Evolutionary conservation across 1,140 invertebrate species (phyloP).

Genomic region (Philotrypesis tridentata): DNA sequence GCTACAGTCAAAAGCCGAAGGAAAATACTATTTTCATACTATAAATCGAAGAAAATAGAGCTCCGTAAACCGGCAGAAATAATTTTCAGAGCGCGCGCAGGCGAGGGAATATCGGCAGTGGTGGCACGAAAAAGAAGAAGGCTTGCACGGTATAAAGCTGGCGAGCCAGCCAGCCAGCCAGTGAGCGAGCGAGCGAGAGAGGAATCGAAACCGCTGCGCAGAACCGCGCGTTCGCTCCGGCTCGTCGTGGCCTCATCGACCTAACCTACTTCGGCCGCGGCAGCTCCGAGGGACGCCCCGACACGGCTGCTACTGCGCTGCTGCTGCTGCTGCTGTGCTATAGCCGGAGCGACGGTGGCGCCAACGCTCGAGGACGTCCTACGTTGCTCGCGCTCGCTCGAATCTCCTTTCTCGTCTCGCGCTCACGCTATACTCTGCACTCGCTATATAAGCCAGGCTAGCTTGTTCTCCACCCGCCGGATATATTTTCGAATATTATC

Average conservation of each 20-base stretch:
- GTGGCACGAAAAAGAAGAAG: conserved; percentile 23
- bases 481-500: background rate
- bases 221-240: conserved; percentile 54
- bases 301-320: conserved; percentile 57
- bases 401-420: background rate
- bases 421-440: too few relatives aligned
- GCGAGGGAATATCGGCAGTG: background rate
- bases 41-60: background rate
- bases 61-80: background rate
- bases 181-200: conserved; percentile 30
- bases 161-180: conserved; percentile 8
- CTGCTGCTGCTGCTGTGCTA: conserved; percentile 45
- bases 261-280: conserved; percentile 64
- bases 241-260: conserved; percentile 66
- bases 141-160: background rate
- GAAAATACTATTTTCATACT: background rate
- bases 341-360: conserved; percentile 55
- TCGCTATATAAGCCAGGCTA: too few relatives aligned
- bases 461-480: background rate
- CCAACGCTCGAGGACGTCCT: conserved; percentile 55
- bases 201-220: conserved; percentile 66
- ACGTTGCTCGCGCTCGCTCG: conserved; percentile 23
- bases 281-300: conserved; percentile 53
- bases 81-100: background rate
- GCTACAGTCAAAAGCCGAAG: background rate